Evolutionary conservation across 1,140 invertebrate genomes (phyloP), one percentile per base, ranked within the genome.

Genomic region (Hylyphantes graminicola): DNA sequence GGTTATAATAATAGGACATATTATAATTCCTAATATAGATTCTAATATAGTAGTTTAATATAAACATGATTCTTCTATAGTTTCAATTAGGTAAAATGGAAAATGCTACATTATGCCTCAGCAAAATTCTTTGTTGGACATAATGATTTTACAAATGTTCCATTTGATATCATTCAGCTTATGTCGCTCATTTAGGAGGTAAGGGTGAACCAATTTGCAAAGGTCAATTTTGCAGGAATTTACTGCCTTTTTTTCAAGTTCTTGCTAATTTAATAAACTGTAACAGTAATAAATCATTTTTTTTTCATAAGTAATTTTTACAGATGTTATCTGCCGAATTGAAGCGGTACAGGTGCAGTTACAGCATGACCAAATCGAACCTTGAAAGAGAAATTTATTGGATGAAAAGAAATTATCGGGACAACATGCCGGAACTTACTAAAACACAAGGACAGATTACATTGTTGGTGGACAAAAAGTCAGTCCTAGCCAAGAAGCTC

Each of bases 241-340:
- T 35, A 35, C 35, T 35, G 35, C 35, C 1, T 35, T 35, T 35
- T 35, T 35, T 2, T 1, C 35, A 15, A 61, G 13, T 61, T 61
- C 6, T 15, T 61, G 13, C 13, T 7, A 61, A 61, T 12, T 17
- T 19, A 0, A 12, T 63, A 63, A 8, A 7, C 19, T 63, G 11
- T 63, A 63, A 17, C 9, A 63, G 61, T 13, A 15, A n/a, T 0
- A 8, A 13, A n/a, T 50, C 13, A 51, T 50, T 70, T 50, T n/a
- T 70, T 70, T 68, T 68, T 68, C 5, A 53, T 35, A 1, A 35
- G 35, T 35, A 35, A 35, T 70, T 15, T n/a, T 50, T 12, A 13
- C 12, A 83, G 80, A 83, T 75, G 72, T 53, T 83, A 7, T 74
- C 80, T 9, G 15, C 61, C n/a, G 72, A 83, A 51, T n/a, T 83